Conservation (phyloP, 2,113 vertebrate genomes). For the Sander lucioperca region DNA sequence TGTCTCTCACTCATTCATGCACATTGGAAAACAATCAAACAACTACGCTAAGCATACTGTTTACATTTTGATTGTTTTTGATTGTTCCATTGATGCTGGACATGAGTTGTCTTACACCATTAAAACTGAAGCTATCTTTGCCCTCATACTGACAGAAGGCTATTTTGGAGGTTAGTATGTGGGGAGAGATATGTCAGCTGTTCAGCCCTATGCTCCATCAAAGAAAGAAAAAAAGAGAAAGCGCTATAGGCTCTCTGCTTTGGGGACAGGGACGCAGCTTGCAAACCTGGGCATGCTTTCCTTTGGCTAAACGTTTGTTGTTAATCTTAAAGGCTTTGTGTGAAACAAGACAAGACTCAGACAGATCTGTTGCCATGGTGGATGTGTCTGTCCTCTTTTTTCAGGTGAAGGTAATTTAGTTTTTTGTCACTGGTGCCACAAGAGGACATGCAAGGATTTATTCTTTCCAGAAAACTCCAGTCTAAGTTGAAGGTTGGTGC, state of each 20-base stretch:
- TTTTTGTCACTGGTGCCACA: constrained; percentile 6
- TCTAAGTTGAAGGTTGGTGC: constrained; percentile 67
- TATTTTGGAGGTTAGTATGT: constrained; percentile 83
- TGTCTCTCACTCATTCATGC: background rate
- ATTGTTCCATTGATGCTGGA: constrained; percentile 56
- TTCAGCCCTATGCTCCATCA: constrained; percentile 79
- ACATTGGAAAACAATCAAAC: constrained; percentile 51
- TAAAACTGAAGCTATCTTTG: constrained; percentile 77
- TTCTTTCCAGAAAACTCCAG: constrained; percentile 21
- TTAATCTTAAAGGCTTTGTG: constrained; percentile 68
- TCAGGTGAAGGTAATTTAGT: constrained; percentile 26
- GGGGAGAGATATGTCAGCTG: constrained; percentile 86
- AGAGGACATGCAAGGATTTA: constrained; percentile 40
- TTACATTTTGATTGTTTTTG: constrained; percentile 47
- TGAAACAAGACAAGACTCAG: constrained; percentile 34
- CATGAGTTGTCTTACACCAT: constrained; percentile 45
- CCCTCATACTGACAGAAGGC: constrained; percentile 77
- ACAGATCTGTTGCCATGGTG: constrained; percentile 36
- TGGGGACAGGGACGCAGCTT: constrained; percentile 57
- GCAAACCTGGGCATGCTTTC: constrained; percentile 48
- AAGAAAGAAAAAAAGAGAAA: constrained; percentile 63
- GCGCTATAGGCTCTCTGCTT: constrained; percentile 54
- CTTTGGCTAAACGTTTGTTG: constrained; percentile 54
- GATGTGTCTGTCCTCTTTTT: constrained; percentile 44
- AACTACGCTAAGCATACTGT: constrained; percentile 12